phyloP scores from a whole-genome alignment of 2,888 invertebrate species.

The Synergus japonicus region DNA sequence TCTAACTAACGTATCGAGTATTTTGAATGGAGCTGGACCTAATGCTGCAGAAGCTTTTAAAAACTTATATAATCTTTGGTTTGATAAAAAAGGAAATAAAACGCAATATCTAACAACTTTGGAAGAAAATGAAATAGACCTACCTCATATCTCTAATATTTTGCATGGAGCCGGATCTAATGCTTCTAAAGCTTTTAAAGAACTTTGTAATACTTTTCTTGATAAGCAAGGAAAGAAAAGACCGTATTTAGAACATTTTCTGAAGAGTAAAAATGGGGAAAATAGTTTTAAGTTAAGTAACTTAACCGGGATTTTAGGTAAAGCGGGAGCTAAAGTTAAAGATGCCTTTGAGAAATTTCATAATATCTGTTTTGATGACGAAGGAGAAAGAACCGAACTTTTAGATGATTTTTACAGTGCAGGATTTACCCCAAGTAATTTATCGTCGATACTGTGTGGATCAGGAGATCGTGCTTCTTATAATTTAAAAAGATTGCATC shows the following conservation, averaged over 20 bases:
- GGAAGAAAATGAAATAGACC: conserved; percentile 54
- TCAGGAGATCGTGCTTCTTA: conserved; percentile 62
- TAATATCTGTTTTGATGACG: conserved; percentile 63
- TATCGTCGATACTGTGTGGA: conserved; percentile 66
- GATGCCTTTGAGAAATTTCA: conserved; percentile 65
- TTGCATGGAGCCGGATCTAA: conserved; percentile 54
- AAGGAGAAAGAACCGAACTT: conserved; percentile 54
- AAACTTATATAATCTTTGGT: conserved; percentile 65
- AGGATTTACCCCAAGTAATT: conserved; percentile 56
- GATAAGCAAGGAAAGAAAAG: conserved; percentile 49
- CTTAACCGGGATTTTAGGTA: conserved; percentile 61
- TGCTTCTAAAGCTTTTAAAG: conserved; percentile 63
- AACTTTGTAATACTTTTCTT: conserved; percentile 61
- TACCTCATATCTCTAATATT: conserved; percentile 59
- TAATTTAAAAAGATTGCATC: conserved; percentile 60
- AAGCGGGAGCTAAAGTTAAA: conserved; percentile 56
- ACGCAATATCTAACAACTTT: conserved; percentile 44
- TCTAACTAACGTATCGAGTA: conserved; percentile 59
- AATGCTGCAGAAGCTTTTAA: conserved; percentile 63
- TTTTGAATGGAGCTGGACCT: conserved; percentile 56
- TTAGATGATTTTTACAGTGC: conserved; percentile 41
- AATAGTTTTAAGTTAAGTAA: conserved; percentile 57
- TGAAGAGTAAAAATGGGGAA: conserved; percentile 41
- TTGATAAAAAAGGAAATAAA: conserved; percentile 60
- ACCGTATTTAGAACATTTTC: conserved; percentile 43